A percentile compares a stretch with the other conserved stretches of the same genome.
phyloP scores from a whole-genome alignment of 2,888 invertebrate species.

The Cryptocheilus praepositus region DNA sequence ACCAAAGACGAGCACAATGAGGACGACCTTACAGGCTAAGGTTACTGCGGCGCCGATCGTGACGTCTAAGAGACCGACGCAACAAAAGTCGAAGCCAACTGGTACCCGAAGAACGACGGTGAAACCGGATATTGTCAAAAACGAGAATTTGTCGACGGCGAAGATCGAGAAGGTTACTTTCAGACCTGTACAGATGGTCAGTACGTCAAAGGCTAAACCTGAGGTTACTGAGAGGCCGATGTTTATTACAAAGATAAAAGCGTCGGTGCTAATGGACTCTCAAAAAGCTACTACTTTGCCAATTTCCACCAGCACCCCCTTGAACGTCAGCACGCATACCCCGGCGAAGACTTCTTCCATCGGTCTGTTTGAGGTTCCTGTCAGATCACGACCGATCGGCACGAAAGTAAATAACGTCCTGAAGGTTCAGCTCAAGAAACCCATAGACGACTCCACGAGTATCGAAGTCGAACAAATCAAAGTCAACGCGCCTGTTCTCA shows the following conservation, averaged over 20 bases:
- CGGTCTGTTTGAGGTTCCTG: constrained; percentile 36
- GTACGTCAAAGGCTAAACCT: constrained; percentile 52
- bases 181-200: constrained; percentile 61
- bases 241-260: constrained; percentile 79
- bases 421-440: constrained; percentile 66
- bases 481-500: constrained; percentile 60
- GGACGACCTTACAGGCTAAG: not conserved
- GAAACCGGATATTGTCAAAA: constrained; percentile 43
- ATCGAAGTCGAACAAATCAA: constrained; percentile 64
- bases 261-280: constrained; percentile 78
- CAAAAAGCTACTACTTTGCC: constrained; percentile 76
- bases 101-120: constrained; percentile 38
- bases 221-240: constrained; percentile 61
- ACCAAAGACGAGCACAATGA: constrained; percentile 15
- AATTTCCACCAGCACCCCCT: constrained; percentile 28
- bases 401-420: constrained; percentile 60
- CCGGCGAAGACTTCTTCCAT: constrained; percentile 23
- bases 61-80: constrained; percentile 23
- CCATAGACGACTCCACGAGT: constrained; percentile 56
- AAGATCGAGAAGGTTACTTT: constrained; percentile 72
- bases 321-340: constrained; percentile 10
- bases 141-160: constrained; percentile 49
- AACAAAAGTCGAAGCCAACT: constrained; percentile 34
- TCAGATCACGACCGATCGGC: constrained; percentile 52
- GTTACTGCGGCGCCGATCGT: not conserved